A percentile compares a stretch with the other conserved stretches of the same genome.
Conservation (phyloP, 2,113 vertebrate genomes). For the Lota lota region DNA sequence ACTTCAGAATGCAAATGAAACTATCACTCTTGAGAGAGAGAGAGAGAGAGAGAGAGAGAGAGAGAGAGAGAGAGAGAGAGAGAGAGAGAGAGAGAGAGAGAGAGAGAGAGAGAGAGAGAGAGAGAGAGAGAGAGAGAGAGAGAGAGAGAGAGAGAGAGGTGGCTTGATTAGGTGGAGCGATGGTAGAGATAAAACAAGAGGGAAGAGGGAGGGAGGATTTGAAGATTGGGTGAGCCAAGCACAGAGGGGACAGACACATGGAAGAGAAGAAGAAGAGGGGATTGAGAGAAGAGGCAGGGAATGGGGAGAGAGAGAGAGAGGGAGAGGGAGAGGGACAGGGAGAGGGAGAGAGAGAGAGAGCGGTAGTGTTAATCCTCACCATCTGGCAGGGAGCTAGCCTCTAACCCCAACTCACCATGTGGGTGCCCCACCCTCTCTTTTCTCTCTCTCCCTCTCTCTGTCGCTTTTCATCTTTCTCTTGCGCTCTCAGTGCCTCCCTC, state of each 20-base stretch:
- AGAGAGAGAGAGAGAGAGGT: neutral
- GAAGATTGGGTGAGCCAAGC: conserved; percentile 9
- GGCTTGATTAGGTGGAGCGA: neutral
- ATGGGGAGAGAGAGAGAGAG: conserved; percentile 6
- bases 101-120: conserved; percentile 7
- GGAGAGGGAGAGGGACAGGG: neutral
- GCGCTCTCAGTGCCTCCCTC: neutral
- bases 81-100: neutral
- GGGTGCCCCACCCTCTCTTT: neutral
- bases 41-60: conserved; percentile 18
- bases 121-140: neutral
- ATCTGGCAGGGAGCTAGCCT: neutral
- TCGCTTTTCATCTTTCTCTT: neutral
- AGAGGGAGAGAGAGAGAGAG: neutral
- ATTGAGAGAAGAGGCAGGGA: neutral
- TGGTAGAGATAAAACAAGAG: neutral
- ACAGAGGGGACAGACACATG: neutral
- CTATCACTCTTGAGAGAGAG: conserved; percentile 43
- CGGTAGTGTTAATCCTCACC: neutral
- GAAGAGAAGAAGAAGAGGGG: neutral
- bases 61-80: conserved; percentile 20
- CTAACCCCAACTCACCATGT: conserved; percentile 1
- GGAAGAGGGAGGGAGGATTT: neutral
- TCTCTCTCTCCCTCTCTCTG: neutral
- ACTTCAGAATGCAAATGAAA: conserved; percentile 54